Conservation (phyloP, 2,888 invertebrate genomes). For the Rhaphigaster nebulosa region DNA sequence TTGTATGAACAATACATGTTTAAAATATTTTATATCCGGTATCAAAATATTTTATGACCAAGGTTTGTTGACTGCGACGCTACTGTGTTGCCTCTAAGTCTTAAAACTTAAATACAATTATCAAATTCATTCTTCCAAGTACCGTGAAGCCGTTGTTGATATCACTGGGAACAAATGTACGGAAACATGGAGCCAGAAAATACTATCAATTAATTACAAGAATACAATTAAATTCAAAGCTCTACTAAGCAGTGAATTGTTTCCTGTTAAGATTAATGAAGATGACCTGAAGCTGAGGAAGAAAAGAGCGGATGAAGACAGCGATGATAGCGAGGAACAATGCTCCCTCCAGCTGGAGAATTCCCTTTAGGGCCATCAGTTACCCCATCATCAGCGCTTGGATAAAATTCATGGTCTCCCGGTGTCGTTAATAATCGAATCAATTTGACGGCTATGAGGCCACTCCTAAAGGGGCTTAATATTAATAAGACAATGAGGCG, state of each 20-base stretch:
- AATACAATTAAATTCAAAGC: constrained; percentile 15
- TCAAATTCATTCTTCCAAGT: neutral
- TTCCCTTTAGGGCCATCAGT: constrained; percentile 52
- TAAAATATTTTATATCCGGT: too few species aligned
- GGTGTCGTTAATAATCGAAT: constrained; percentile 54
- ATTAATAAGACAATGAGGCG: constrained; percentile 58
- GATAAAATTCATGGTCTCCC: constrained; percentile 50
- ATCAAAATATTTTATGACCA: too few species aligned
- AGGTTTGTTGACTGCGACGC: too few species aligned
- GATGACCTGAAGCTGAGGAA: constrained; percentile 10
- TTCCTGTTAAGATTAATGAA: constrained; percentile 19
- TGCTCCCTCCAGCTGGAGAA: constrained; percentile 35
- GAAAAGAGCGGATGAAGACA: neutral
- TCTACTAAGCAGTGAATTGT: constrained; percentile 33
- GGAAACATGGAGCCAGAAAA: neutral
- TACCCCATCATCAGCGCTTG: constrained; percentile 37
- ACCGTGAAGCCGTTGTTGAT: neutral
- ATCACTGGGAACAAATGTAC: neutral
- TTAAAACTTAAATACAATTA: neutral
- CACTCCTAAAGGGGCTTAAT: constrained; percentile 51
- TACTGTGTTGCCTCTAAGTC: neutral
- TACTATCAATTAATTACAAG: constrained; percentile 10
- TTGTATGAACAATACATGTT: too few species aligned
- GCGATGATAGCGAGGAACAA: constrained; percentile 6
- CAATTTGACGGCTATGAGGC: constrained; percentile 58